Percentiles rank a stretch among this genome's conserved stretches.
These are phyloP conservation scores for Panthera uncia DNA, from an alignment of 2,113 vertebrate species.

Conservation along the genomic window DNA sequence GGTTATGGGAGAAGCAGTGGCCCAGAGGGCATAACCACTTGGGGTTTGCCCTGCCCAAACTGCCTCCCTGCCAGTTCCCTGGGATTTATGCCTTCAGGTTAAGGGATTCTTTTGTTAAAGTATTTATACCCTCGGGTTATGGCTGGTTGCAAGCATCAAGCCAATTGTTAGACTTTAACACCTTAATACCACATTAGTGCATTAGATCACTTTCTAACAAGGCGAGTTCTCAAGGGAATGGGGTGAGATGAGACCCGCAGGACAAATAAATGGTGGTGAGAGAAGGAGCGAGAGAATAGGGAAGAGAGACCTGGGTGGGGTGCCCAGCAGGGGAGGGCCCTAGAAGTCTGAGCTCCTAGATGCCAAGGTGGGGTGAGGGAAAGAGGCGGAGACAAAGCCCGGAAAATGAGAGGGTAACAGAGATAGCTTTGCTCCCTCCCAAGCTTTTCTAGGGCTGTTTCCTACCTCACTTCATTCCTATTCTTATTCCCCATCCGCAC, in stretches of 20 bases:
- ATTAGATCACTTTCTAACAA: slow-evolving; percentile 44
- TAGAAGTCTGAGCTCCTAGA: not conserved
- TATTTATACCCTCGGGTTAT: not conserved
- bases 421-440: not conserved
- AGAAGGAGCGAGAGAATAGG: not conserved
- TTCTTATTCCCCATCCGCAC: too few species aligned
- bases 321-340: not conserved
- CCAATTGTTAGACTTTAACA: not conserved
- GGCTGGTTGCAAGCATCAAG: not conserved
- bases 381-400: not conserved
- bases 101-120: not conserved
- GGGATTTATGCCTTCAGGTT: not conserved
- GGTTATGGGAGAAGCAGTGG: accelerated
- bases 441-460: not conserved
- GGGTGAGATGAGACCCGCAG: not conserved
- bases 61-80: not conserved
- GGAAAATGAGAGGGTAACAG: not conserved
- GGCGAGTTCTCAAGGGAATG: not conserved
- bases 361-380: not conserved
- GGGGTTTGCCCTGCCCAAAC: not conserved
- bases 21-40: accelerated
- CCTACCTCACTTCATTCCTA: not conserved
- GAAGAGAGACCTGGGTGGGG: not conserved
- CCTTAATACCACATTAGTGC: not conserved
- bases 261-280: not conserved